phyloP scores from a whole-genome alignment of 2,797 vertebrate genomes.

The Anguilla anguilla region DNA sequence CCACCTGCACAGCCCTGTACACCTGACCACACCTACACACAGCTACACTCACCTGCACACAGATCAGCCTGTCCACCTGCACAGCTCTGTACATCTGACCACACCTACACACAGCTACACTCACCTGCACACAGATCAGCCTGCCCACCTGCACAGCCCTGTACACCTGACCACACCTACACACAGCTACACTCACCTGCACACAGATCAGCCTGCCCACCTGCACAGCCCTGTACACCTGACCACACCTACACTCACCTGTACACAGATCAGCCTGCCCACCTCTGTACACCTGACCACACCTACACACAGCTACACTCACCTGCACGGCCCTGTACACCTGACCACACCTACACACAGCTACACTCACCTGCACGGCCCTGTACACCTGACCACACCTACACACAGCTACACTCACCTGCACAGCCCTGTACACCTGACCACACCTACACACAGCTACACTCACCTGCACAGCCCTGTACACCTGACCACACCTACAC shows the following conservation, averaged over 20 bases:
- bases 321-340: no score
- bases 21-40: not conserved
- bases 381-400: not conserved
- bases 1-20: not conserved
- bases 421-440: not conserved
- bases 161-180: conserved; percentile 8
- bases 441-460: not conserved
- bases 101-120: not conserved
- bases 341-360: conserved; percentile 11
- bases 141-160: not conserved
- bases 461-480: not conserved
- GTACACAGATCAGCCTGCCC: not conserved
- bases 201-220: not conserved
- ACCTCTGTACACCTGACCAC: not conserved
- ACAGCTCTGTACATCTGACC: conserved; percentile 18
- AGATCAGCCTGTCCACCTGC: no score
- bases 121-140: no score
- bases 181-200: not conserved
- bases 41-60: no score
- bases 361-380: not conserved
- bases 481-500: conserved; percentile 15
- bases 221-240: not conserved
- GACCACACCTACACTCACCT: not conserved
- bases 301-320: no score
- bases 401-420: not conserved